phyloP scores from a whole-genome alignment of 2,888 invertebrate genomes.

The Diarsia dahlii region DNA sequence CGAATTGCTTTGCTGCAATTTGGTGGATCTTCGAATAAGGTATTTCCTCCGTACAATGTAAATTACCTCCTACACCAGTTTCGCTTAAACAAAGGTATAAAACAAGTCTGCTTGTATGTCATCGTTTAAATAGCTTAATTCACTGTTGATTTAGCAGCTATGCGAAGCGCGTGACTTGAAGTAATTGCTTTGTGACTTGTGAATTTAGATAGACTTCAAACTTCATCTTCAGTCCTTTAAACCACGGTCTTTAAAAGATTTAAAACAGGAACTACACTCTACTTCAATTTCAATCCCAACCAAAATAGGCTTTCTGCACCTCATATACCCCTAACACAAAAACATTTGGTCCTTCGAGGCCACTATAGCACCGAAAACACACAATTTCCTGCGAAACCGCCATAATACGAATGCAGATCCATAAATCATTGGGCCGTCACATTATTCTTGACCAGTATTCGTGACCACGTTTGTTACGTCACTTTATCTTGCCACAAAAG shows the following conservation, averaged over 20 bases:
- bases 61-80: no score
- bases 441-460: slow-evolving; percentile 68
- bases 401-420: slow-evolving; percentile 53
- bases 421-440: slow-evolving; percentile 66
- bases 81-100: no score
- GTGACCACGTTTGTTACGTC: slow-evolving; percentile 61
- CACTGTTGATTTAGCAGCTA: no score
- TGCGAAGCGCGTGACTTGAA: no score
- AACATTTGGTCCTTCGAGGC: slow-evolving; percentile 12
- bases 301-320: background rate
- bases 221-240: no score
- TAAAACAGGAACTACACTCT: background rate
- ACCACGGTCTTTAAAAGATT: background rate
- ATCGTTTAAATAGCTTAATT: background rate
- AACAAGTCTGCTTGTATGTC: background rate
- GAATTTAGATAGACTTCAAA: background rate
- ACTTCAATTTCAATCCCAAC: background rate
- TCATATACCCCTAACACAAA: background rate
- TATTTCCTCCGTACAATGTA: no score
- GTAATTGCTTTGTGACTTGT: background rate
- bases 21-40: no score
- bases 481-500: slow-evolving; percentile 73
- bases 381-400: slow-evolving; percentile 54
- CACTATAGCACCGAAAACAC: slow-evolving; percentile 10
- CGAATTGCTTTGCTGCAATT: no score